A percentile compares a stretch with the other conserved stretches of the same genome.
These are phyloP conservation scores for Podocnemis expansa DNA, from an alignment of 2,113 vertebrate genomes.

Conservation along the genomic window DNA sequence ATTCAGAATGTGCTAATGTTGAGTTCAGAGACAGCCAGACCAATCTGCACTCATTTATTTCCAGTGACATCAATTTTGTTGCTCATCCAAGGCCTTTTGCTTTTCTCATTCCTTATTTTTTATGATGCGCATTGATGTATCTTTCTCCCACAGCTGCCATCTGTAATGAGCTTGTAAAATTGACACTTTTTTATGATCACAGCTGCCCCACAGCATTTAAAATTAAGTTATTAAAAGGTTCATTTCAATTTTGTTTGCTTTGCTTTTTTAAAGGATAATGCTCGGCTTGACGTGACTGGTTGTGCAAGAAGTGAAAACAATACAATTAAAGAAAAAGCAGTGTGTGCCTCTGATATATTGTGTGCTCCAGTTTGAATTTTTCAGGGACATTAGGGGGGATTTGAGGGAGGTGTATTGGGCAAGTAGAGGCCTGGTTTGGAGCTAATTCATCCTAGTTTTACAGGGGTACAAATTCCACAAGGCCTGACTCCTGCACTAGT, in stretches of 20 bases:
- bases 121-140: neutral
- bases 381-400: neutral
- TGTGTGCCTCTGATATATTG: neutral
- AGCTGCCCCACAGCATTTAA: slow-evolving; percentile 19
- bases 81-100: slow-evolving; percentile 3
- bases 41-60: slow-evolving; percentile 33
- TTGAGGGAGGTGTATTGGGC: neutral
- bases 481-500: neutral
- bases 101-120: slow-evolving; percentile 29
- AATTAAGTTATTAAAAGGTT: slow-evolving; percentile 26
- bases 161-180: neutral
- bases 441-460: neutral
- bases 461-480: neutral
- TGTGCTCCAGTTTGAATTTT: neutral
- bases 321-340: slow-evolving; percentile 61
- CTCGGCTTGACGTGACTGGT: neutral
- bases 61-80: slow-evolving; percentile 25
- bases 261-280: neutral
- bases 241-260: slow-evolving; percentile 10
- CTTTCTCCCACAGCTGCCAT: slow-evolving; percentile 21
- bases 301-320: slow-evolving; percentile 22
- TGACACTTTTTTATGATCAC: slow-evolving; percentile 16
- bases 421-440: neutral
- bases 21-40: neutral
- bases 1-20: neutral